Percentiles rank a stretch among this genome's conserved stretches.
phyloP scores from a whole-genome alignment of 2,113 vertebrate genomes.

The Menidia beryllina region DNA sequence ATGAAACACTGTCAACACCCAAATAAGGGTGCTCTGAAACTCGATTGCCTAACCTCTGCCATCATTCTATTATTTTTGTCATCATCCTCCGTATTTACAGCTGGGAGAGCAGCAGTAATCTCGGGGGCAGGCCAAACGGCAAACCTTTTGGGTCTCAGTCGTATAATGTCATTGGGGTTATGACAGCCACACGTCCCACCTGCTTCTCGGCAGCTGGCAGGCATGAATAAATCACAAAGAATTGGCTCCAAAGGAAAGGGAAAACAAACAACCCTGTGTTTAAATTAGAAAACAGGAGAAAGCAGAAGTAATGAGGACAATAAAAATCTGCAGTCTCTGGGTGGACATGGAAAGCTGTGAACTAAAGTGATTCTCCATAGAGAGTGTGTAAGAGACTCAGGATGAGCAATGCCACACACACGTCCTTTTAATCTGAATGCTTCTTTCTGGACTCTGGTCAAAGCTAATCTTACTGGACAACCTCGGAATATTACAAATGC shows the following conservation, averaged over 20 bases:
- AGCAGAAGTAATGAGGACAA: conserved; percentile 55
- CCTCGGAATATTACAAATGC: too few relatives aligned
- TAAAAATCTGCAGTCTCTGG: conserved; percentile 36
- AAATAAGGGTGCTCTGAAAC: conserved; percentile 38
- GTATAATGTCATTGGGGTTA: conserved; percentile 67
- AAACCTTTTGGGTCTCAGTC: conserved; percentile 39
- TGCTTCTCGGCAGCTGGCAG: conserved; percentile 69
- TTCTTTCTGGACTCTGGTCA: too few relatives aligned
- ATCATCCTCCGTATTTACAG: conserved; percentile 39
- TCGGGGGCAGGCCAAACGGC: conserved; percentile 34
- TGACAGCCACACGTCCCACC: conserved; percentile 66
- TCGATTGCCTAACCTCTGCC: conserved; percentile 43
- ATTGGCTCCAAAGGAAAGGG: conserved; percentile 42
- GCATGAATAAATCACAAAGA: conserved; percentile 73
- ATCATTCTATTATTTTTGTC: conserved; percentile 48
- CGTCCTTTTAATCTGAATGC: not conserved
- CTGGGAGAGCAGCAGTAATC: conserved; percentile 37
- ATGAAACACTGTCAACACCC: conserved; percentile 51
- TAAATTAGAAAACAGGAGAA: conserved; percentile 25
- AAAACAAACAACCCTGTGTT: conserved; percentile 22
- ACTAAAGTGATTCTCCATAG: not conserved
- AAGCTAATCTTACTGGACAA: too few relatives aligned
- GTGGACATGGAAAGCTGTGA: conserved; percentile 27
- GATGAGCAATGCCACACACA: not conserved
- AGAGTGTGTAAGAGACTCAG: not conserved